phyloP scores from a whole-genome alignment of 2,113 vertebrate genomes.

The Symphodus melops region DNA sequence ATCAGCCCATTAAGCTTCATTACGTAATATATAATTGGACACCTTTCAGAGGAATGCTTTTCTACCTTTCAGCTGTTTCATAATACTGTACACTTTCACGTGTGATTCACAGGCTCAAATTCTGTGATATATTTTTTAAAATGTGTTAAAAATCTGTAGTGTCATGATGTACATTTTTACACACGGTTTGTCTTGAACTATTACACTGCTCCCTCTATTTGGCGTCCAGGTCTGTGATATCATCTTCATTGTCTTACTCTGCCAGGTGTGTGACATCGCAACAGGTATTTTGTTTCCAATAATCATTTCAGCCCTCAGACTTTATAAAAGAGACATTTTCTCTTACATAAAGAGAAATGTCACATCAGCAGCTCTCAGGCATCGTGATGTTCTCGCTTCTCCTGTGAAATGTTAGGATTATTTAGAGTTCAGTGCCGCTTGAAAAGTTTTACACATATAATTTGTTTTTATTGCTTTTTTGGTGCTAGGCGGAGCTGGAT shows the following conservation, averaged over 20 bases:
- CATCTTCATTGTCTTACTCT: background rate
- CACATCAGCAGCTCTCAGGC: background rate
- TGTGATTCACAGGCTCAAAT: background rate
- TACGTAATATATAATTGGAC: background rate
- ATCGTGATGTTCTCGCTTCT: constrained; percentile 4
- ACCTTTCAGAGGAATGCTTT: background rate
- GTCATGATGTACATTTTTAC: background rate
- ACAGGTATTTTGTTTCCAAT: background rate
- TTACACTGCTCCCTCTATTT: background rate
- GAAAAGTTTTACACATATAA: constrained; percentile 6
- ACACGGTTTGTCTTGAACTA: background rate
- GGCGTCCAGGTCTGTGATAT: background rate
- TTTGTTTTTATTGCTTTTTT: constrained; percentile 32
- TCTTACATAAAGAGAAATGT: too few species aligned
- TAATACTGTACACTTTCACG: background rate
- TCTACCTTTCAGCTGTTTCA: background rate
- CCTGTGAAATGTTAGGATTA: constrained; percentile 1
- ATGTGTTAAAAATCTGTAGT: background rate
- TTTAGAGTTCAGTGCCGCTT: constrained; percentile 11
- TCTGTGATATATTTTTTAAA: background rate
- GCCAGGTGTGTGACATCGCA: constrained; percentile 14
- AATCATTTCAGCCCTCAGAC: background rate
- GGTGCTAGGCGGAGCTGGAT: constrained; percentile 18
- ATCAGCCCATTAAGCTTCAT: too few species aligned
- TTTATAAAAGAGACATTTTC: background rate